Base-by-base conservation (phyloP, 2,113 vertebrate species). In the Bos indicus region DNA sequence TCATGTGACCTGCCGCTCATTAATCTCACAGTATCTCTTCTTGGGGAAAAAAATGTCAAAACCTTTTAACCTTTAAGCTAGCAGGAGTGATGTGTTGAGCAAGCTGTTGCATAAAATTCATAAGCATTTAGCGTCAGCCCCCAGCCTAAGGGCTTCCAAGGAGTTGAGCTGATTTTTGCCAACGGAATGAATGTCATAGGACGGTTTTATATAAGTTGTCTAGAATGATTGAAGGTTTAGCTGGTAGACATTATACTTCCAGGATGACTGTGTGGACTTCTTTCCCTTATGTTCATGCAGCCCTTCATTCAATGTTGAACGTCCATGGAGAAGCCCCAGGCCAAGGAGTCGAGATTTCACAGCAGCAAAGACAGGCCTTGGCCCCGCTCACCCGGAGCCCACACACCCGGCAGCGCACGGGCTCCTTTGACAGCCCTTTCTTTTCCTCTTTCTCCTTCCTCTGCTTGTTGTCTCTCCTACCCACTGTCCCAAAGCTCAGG, bases 391-490 rank as follows among this genome's bases (percentile, higher is more conserved):
- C 33, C 0, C 0, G 17, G 51, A 9, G 54, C 57, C 25, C 17
- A 0, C 9, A 7, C n/a, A 1, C 9, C 0, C 43, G 77, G n/a
- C 13, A 0, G 71, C 0, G 48, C 14, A 1, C 10, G 0, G 25
- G 51, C 21, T 2, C n/a, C 40, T 40, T 13, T 5, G 60, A 51
- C 7, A 30, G 33, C 59, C 12, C 19, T 2, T 30, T 51, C 57
- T 87, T 64, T n/a, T 15, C 78, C 2, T 33, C 23, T 9, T 62
- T 33, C 57, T 33, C 82, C 12, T n/a, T 52, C 52, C 26, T 43
- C 56, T 90, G 71, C 52, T 48, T 19, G 6, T 46, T 62, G 28
- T 36, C 26, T 60, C 4, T 12, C 60, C 77, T 8, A 21, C 21
- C 17, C 10, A 0, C 40, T 2, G 30, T 16, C 43, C 48, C 19